These are phyloP conservation scores for Ips typographus DNA, from an alignment of 1,140 invertebrate species.

Conservation along the genomic window DNA sequence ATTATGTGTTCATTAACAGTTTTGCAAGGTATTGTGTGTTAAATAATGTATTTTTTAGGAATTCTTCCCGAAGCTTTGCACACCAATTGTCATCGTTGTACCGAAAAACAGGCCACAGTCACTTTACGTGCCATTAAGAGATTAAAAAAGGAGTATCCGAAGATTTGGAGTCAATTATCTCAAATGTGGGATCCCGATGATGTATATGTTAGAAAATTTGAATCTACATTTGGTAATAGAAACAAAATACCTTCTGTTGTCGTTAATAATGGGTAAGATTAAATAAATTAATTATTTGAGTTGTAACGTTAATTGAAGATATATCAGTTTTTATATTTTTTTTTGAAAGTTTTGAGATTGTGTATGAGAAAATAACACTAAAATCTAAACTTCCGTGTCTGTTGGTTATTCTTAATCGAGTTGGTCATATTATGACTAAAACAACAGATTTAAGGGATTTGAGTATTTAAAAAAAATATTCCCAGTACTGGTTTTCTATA, in stretches of 20 bases:
- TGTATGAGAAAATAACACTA: too few relatives aligned
- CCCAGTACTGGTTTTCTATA: too few relatives aligned
- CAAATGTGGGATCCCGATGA: constrained; percentile 62
- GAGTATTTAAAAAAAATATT: too few relatives aligned
- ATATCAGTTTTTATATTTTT: too few relatives aligned
- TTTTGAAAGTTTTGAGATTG: too few relatives aligned
- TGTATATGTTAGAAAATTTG: constrained; percentile 54
- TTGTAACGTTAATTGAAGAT: too few relatives aligned
- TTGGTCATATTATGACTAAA: too few relatives aligned
- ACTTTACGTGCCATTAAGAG: constrained; percentile 57
- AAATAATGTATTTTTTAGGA: constrained; percentile 52
- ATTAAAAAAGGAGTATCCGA: constrained; percentile 60
- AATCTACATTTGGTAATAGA: constrained; percentile 34
- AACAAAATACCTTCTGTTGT: not conserved
- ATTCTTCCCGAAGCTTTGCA: constrained; percentile 63
- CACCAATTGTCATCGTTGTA: constrained; percentile 63
- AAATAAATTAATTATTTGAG: not conserved
- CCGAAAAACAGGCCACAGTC: constrained; percentile 59
- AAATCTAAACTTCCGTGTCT: too few relatives aligned
- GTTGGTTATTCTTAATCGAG: too few relatives aligned
- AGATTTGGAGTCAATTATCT: constrained; percentile 58
- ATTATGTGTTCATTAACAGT: too few relatives aligned
- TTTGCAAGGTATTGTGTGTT: too few relatives aligned
- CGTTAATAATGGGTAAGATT: not conserved
- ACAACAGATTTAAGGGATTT: too few relatives aligned